These are phyloP conservation scores for Poecilia wingei DNA, from an alignment of 2,797 vertebrate species.

Conservation along the genomic window DNA sequence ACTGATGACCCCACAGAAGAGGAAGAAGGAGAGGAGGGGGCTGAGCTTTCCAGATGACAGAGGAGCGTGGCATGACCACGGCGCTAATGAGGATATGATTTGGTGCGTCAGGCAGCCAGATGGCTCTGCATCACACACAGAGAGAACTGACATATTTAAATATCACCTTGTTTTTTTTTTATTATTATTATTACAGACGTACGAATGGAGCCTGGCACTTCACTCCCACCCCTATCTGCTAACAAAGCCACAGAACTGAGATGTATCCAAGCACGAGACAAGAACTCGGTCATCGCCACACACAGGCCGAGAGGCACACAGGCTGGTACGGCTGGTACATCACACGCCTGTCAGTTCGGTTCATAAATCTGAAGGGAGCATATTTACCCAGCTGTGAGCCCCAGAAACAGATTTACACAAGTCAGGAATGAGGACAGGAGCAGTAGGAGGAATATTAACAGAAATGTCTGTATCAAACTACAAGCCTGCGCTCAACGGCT, in stretches of 20 bases:
- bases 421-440: slow-evolving; percentile 22
- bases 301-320: slow-evolving; percentile 41
- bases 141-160: slow-evolving; percentile 70
- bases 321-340: slow-evolving; percentile 51
- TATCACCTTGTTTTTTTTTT: slow-evolving; percentile 50
- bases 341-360: slow-evolving; percentile 39
- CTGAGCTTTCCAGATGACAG: slow-evolving; percentile 65
- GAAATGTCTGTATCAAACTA: background rate
- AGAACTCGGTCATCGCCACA: slow-evolving; percentile 41
- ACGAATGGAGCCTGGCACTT: slow-evolving; percentile 73
- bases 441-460: background rate
- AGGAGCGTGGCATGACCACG: slow-evolving; percentile 61
- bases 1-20: slow-evolving; percentile 48
- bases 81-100: slow-evolving; percentile 72
- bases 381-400: slow-evolving; percentile 51
- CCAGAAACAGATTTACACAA: slow-evolving; percentile 26
- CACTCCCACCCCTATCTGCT: slow-evolving; percentile 46
- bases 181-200: slow-evolving; percentile 70
- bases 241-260: slow-evolving; percentile 40
- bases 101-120: slow-evolving; percentile 57
- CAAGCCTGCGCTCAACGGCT: background rate
- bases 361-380: slow-evolving; percentile 42
- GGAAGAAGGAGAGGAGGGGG: background rate
- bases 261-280: slow-evolving; percentile 33
- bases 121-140: slow-evolving; percentile 66